These are phyloP conservation scores for Cosmia trapezina DNA, from an alignment of 2,888 invertebrate species.

Conservation along the genomic window DNA sequence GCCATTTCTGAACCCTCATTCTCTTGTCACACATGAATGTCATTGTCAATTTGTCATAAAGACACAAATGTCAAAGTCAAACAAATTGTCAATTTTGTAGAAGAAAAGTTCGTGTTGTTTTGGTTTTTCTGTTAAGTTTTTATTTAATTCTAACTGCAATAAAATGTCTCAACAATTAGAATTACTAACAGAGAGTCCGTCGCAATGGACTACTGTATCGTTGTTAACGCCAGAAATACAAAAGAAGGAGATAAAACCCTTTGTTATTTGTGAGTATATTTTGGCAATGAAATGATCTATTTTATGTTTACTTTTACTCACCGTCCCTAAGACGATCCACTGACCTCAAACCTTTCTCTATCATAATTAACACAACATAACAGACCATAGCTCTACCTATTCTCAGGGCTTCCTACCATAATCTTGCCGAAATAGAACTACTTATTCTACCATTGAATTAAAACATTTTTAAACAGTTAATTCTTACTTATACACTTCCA, in stretches of 20 bases:
- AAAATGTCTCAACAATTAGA: slow-evolving; percentile 85
- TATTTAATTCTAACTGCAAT: slow-evolving; percentile 31
- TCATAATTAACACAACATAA: no score
- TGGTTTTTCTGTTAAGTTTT: slow-evolving; percentile 50
- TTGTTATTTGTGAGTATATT: slow-evolving; percentile 81
- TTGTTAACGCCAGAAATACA: slow-evolving; percentile 84
- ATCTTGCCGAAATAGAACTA: no score
- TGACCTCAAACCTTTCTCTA: background rate
- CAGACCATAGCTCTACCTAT: no score
- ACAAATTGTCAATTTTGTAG: slow-evolving; percentile 30
- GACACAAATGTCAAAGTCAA: background rate
- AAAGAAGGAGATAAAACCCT: slow-evolving; percentile 87
- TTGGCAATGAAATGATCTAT: background rate
- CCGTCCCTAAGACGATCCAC: no score
- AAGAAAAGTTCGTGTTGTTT: slow-evolving; percentile 52
- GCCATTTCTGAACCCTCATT: background rate
- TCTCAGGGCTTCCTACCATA: no score
- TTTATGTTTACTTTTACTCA: background rate
- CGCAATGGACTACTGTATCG: slow-evolving; percentile 81
- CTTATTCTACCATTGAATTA: no score
- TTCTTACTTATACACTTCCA: slow-evolving; percentile 22
- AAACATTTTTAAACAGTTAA: no score
- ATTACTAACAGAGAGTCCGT: slow-evolving; percentile 81
- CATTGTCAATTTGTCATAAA: background rate
- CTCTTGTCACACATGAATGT: background rate